Evolutionary conservation across 2,113 vertebrate species (phyloP).

Genomic region (Anseranas semipalmata): DNA sequence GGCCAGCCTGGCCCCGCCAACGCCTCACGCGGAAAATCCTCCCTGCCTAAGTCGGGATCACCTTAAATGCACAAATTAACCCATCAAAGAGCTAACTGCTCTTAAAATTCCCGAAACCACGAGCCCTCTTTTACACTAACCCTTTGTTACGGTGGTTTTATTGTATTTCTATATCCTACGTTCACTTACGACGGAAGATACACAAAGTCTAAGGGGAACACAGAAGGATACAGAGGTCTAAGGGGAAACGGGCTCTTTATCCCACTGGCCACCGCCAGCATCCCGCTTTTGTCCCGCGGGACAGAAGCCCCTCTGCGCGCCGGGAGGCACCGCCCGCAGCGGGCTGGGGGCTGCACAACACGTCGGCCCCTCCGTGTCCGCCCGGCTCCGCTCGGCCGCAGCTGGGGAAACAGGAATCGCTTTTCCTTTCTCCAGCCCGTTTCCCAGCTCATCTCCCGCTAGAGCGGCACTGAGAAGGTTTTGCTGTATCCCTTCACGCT

Average conservation of each 20-base stretch:
- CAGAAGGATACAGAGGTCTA: too few species aligned
- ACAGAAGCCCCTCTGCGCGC: too few species aligned
- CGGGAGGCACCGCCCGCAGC: too few species aligned
- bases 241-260: constrained; percentile 26
- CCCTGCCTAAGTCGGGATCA: not conserved
- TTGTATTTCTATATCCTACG: not conserved
- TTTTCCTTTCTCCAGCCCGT: not conserved
- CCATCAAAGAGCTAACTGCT: not conserved
- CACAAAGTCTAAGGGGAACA: too few species aligned
- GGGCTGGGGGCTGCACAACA: too few species aligned
- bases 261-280: not conserved
- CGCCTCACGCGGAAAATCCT: not conserved
- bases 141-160: not conserved
- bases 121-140: not conserved
- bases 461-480: not conserved
- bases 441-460: not conserved
- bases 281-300: not conserved
- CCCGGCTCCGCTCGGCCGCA: not conserved
- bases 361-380: not conserved
- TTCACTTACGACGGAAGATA: not conserved
- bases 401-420: not conserved
- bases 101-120: not conserved
- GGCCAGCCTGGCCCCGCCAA: not conserved
- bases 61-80: not conserved
- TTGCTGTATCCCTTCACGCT: not conserved